phyloP scores from a whole-genome alignment of 2,797 vertebrate species.

The Euthynnus affinis region DNA sequence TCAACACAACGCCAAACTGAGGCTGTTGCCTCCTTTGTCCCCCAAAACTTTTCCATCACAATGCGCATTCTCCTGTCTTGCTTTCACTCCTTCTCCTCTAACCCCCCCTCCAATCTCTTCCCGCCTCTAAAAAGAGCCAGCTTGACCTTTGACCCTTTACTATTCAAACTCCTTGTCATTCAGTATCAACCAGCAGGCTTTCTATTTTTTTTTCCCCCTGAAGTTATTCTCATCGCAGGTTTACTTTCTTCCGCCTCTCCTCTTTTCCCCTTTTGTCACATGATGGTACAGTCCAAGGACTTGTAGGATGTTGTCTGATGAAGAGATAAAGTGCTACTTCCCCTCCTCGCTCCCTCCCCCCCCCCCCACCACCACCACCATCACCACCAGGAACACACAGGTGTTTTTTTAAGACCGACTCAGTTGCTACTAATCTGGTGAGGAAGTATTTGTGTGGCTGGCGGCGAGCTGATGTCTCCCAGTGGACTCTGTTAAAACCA shows the following conservation, averaged over 20 bases:
- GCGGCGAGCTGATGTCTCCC: slow-evolving; percentile 52
- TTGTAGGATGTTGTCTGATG: slow-evolving; percentile 57
- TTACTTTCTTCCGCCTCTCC: slow-evolving; percentile 22
- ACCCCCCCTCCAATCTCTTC: slow-evolving; percentile 36
- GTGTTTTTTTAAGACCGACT: slow-evolving; percentile 44
- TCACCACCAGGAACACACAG: slow-evolving; percentile 54
- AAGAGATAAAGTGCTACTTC: slow-evolving; percentile 51
- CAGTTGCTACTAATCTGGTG: slow-evolving; percentile 54
- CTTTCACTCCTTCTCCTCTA: slow-evolving; percentile 60
- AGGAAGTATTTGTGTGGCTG: slow-evolving; percentile 61
- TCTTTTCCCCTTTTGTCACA: slow-evolving; percentile 33
- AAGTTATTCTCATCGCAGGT: slow-evolving; percentile 70
- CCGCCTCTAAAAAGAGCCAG: slow-evolving; percentile 69
- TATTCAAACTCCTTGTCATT: slow-evolving; percentile 79
- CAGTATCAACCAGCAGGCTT: slow-evolving; percentile 77
- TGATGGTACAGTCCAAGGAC: slow-evolving; percentile 43
- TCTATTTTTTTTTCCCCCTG: slow-evolving; percentile 52
- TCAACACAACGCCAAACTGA: slow-evolving; percentile 80
- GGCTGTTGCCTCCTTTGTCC: slow-evolving; percentile 84
- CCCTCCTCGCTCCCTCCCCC: background rate
- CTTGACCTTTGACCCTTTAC: slow-evolving; percentile 78
- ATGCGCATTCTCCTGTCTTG: slow-evolving; percentile 82
- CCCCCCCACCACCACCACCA: background rate
- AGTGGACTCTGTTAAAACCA: slow-evolving; percentile 22
- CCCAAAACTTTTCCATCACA: slow-evolving; percentile 86